Percentiles rank a stretch among this genome's conserved stretches.
Conservation (phyloP, 2,888 invertebrate species). For the Tenodera sinensis region DNA sequence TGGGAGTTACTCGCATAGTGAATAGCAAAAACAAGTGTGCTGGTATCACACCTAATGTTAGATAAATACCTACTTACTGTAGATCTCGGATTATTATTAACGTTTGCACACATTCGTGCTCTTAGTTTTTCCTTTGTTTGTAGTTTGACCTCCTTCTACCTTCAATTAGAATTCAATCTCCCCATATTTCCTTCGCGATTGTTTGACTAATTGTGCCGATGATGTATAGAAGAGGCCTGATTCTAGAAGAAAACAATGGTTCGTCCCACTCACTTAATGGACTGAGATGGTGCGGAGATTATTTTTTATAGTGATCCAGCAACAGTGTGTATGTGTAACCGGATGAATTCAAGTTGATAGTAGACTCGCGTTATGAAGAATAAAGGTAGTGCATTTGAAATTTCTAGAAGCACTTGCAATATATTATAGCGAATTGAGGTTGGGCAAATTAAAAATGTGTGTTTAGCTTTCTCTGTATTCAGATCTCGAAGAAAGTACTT, state of each 20-base stretch:
- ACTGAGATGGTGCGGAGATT: neutral
- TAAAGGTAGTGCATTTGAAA: neutral
- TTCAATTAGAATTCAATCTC: neutral
- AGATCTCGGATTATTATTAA: neutral
- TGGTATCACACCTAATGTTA: neutral
- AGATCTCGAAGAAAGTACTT: neutral
- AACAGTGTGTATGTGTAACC: neutral
- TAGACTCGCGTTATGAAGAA: neutral
- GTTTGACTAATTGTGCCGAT: neutral
- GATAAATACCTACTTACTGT: neutral
- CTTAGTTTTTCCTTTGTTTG: neutral
- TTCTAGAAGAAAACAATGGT: neutral
- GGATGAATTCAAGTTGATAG: neutral
- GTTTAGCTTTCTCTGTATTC: neutral
- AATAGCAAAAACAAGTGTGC: neutral
- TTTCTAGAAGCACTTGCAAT: neutral
- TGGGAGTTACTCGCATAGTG: too few relatives aligned
- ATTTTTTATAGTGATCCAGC: neutral
- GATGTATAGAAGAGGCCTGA: neutral
- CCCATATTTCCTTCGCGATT: neutral
- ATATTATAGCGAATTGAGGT: neutral
- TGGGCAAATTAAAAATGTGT: neutral
- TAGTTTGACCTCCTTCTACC: neutral
- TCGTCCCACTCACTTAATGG: neutral
- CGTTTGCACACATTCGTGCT: neutral